Conservation (phyloP, 1,140 invertebrate species). For the Hyles vespertilio region DNA sequence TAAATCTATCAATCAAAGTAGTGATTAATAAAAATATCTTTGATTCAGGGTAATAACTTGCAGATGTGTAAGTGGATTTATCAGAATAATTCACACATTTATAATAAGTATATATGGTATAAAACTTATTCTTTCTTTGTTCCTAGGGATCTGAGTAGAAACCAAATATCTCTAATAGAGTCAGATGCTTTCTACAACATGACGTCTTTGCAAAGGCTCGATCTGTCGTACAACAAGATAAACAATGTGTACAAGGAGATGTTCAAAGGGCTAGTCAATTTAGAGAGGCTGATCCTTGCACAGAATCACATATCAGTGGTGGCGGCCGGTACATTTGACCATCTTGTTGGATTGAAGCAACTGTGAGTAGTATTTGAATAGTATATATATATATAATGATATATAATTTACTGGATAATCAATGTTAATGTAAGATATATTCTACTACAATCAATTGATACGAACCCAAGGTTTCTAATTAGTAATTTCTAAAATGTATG, state of each 20-base stretch:
- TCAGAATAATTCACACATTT: too few species aligned
- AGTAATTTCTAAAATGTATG: too few species aligned
- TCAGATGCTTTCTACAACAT: conserved; percentile 84
- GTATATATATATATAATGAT: too few species aligned
- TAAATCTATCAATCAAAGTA: too few species aligned
- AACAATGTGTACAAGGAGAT: conserved; percentile 78
- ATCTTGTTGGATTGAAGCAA: conserved; percentile 79
- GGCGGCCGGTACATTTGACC: conserved; percentile 81
- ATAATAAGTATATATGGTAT: too few species aligned
- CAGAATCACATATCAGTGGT: conserved; percentile 83
- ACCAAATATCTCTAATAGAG: conserved; percentile 84
- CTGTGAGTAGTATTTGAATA: conserved; percentile 77
- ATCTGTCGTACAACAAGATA: conserved; percentile 82
- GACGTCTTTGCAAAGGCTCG: conserved; percentile 81
- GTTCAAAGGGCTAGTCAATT: conserved; percentile 78
- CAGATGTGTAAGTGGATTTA: too few species aligned
- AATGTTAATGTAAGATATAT: too few species aligned
- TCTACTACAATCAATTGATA: too few species aligned
- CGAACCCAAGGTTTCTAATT: too few species aligned
- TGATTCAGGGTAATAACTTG: too few species aligned
- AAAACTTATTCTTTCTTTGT: conserved; percentile 12
- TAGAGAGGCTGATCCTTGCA: conserved; percentile 81
- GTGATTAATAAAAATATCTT: too few species aligned
- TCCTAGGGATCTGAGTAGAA: conserved; percentile 85
- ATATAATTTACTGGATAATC: too few species aligned